Evolutionary conservation across 23 tunicate genomes (phyloP).

Genomic region (Phallusia fumigata): DNA sequence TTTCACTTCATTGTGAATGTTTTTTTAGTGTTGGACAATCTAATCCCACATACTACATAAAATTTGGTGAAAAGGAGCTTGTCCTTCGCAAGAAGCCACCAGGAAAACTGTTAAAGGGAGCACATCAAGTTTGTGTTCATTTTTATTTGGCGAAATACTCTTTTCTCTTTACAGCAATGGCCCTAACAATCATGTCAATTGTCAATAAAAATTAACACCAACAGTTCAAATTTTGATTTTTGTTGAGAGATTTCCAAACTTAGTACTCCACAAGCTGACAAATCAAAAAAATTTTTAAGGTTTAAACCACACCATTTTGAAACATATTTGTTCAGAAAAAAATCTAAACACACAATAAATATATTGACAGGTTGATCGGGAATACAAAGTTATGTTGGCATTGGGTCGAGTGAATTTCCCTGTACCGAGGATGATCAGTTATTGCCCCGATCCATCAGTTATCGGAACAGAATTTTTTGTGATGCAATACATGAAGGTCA

Average conservation of each 20-base stretch:
- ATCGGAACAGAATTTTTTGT: conserved; percentile 77
- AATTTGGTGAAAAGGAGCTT: conserved; percentile 60
- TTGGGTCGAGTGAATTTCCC: conserved; percentile 59
- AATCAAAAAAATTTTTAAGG: too few relatives aligned
- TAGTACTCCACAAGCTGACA: too few relatives aligned
- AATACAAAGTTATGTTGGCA: conserved; percentile 79
- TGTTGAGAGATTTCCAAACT: too few relatives aligned
- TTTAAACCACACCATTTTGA: too few relatives aligned
- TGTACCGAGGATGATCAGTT: conserved; percentile 68
- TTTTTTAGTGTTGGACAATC: conserved; percentile 82
- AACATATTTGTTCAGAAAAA: too few relatives aligned
- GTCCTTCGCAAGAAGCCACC: conserved; percentile 79
- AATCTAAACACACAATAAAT: neutral
- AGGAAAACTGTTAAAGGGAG: conserved; percentile 82
- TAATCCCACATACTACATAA: conserved; percentile 82
- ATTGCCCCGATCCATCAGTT: conserved; percentile 49
- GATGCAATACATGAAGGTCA: conserved; percentile 74
- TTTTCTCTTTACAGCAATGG: too few relatives aligned
- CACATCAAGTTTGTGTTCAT: conserved; percentile 78
- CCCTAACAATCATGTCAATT: too few relatives aligned
- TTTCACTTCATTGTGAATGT: too few relatives aligned
- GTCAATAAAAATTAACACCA: too few relatives aligned
- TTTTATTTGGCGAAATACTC: too few relatives aligned
- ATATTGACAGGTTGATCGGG: conserved; percentile 56
- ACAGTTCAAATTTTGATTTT: too few relatives aligned